Evolutionary conservation across 2,888 invertebrate species (phyloP).

Genomic region (Cantharis lateralis): DNA sequence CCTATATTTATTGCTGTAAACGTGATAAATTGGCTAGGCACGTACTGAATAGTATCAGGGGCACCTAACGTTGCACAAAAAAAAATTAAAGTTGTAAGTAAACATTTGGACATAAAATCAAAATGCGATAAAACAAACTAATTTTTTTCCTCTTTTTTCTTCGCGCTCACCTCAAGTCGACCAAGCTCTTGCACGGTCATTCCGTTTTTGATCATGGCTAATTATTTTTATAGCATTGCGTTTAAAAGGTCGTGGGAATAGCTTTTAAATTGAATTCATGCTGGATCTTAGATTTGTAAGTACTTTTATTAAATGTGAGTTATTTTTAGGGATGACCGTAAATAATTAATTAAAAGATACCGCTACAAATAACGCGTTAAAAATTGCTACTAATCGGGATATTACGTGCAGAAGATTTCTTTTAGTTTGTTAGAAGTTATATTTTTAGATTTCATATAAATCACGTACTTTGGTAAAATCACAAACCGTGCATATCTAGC

Average conservation of each 20-base stretch:
- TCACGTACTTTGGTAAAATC: constrained; percentile 25
- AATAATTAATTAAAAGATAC: background rate
- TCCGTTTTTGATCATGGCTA: background rate
- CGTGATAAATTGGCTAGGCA: background rate
- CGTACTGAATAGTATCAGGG: background rate
- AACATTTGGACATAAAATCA: background rate
- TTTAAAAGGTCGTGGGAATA: background rate
- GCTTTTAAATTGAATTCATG: background rate
- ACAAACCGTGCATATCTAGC: constrained; percentile 19
- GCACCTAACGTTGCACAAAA: background rate
- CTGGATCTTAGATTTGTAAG: background rate
- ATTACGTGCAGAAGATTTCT: constrained; percentile 2
- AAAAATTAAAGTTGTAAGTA: background rate
- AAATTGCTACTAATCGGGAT: constrained; percentile 1
- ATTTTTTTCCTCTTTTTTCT: background rate
- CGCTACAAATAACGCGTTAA: background rate
- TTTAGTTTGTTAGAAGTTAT: background rate
- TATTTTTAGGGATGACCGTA: background rate
- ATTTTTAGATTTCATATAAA: constrained; percentile 15
- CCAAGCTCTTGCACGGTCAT: background rate
- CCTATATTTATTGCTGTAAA: background rate
- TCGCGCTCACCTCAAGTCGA: background rate
- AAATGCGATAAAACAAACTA: background rate
- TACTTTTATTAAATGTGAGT: background rate
- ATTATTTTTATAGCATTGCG: background rate